These are phyloP conservation scores for Ophioninae sp. DNA, from an alignment of 2,888 invertebrate species.

Conservation along the genomic window DNA sequence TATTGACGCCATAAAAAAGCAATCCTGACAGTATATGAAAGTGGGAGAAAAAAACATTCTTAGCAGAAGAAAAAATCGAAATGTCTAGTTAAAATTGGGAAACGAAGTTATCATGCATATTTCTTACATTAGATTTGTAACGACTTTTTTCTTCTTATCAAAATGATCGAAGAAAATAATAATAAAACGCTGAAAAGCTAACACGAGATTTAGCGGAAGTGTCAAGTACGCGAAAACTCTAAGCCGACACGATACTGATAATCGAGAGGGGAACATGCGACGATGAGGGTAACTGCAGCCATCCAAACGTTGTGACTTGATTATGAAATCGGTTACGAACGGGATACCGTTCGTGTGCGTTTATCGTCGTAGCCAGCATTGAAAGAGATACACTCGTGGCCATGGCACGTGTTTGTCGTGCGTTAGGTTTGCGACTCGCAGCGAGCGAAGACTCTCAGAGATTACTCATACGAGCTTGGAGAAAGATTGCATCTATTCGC, in stretches of 20 bases:
- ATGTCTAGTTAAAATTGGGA: neutral
- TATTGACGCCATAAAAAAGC: neutral
- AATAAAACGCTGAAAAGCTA: neutral
- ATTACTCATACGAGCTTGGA: conserved; percentile 43
- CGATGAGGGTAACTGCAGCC: neutral
- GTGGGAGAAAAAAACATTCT: neutral
- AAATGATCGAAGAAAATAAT: neutral
- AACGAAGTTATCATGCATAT: neutral
- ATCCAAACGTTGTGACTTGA: neutral
- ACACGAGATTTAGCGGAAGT: too few relatives aligned
- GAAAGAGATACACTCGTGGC: neutral
- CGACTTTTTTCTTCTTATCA: neutral
- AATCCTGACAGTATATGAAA: neutral
- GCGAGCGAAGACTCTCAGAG: conserved; percentile 17
- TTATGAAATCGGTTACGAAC: neutral
- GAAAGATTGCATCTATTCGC: conserved; percentile 24
- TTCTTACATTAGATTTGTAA: neutral
- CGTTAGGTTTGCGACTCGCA: conserved; percentile 1
- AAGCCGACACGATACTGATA: neutral
- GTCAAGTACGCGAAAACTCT: too few relatives aligned
- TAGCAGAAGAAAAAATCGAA: neutral
- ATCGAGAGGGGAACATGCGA: neutral
- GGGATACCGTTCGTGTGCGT: neutral
- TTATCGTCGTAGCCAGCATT: neutral
- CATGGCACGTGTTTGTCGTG: conserved; percentile 6